phyloP scores from a whole-genome alignment of 92 coral and sea anemone genomes.

The Meandrina meandrites region DNA sequence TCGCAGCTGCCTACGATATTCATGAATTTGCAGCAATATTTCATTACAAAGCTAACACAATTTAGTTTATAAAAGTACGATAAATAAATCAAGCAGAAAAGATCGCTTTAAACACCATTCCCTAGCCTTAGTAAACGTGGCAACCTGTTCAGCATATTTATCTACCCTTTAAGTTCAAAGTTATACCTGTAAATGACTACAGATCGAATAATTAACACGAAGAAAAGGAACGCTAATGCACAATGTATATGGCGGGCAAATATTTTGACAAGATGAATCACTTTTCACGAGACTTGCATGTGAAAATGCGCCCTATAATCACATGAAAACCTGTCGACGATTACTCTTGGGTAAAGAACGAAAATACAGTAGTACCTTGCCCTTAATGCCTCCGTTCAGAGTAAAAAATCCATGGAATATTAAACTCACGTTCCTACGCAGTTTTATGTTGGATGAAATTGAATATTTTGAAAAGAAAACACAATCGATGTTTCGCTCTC shows the following conservation, averaged over 20 bases:
- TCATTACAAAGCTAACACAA: conserved; percentile 15
- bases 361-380: neutral
- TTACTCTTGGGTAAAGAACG: neutral
- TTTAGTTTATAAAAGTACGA: too few relatives aligned
- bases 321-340: conserved; percentile 19
- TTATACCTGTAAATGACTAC: neutral
- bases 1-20: neutral
- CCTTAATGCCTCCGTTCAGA: neutral
- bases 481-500: neutral
- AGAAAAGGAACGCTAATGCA: neutral
- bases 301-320: conserved; percentile 3
- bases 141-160: neutral
- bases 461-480: neutral
- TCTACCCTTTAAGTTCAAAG: neutral
- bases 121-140: neutral
- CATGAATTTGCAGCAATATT: neutral
- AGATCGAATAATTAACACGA: conserved; percentile 1
- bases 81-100: neutral
- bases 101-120: neutral
- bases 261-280: conserved; percentile 13
- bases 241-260: conserved; percentile 33
- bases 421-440: neutral
- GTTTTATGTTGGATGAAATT: neutral
- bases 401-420: too few relatives aligned
- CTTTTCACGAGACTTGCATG: conserved; percentile 15